phyloP scores from a whole-genome alignment of 2,797 vertebrate genomes.

The Rhinoraja longicauda region DNA sequence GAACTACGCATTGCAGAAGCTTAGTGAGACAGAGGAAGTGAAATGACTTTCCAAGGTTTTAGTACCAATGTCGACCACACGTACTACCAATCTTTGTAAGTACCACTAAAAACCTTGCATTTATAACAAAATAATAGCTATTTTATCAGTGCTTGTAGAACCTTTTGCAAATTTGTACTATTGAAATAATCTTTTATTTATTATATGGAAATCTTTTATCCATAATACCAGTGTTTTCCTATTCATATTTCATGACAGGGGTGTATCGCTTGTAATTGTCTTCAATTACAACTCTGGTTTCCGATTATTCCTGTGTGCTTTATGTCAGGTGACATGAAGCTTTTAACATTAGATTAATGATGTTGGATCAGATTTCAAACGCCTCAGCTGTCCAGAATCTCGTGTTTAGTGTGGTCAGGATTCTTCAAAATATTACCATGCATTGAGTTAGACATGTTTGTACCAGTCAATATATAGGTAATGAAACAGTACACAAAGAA shows the following conservation, averaged over 20 bases:
- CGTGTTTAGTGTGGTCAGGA: not conserved
- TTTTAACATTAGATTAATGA: conserved; percentile 7
- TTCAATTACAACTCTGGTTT: not conserved
- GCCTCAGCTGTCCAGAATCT: not conserved
- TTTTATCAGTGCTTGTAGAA: not conserved
- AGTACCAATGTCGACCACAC: conserved; percentile 8
- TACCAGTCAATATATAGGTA: not conserved
- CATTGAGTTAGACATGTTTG: not conserved
- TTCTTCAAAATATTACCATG: conserved; percentile 7
- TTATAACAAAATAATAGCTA: not conserved
- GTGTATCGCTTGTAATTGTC: not conserved
- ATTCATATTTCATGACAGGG: not conserved
- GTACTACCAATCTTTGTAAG: conserved; percentile 28
- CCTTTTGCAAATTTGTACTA: not conserved
- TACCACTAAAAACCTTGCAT: conserved; percentile 8
- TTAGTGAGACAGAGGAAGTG: conserved; percentile 19
- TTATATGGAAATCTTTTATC: not conserved
- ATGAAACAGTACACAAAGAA: not conserved
- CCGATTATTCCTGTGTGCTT: not conserved
- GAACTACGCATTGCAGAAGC: conserved; percentile 31
- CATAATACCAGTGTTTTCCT: not conserved
- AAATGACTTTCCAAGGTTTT: conserved; percentile 34
- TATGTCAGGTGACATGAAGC: not conserved
- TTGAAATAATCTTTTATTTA: not conserved
- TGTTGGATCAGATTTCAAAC: not conserved